Evolutionary conservation across 2,888 invertebrate genomes (phyloP), one percentile per base, ranked within the genome.

Genomic region (Andrena trimmerana): DNA sequence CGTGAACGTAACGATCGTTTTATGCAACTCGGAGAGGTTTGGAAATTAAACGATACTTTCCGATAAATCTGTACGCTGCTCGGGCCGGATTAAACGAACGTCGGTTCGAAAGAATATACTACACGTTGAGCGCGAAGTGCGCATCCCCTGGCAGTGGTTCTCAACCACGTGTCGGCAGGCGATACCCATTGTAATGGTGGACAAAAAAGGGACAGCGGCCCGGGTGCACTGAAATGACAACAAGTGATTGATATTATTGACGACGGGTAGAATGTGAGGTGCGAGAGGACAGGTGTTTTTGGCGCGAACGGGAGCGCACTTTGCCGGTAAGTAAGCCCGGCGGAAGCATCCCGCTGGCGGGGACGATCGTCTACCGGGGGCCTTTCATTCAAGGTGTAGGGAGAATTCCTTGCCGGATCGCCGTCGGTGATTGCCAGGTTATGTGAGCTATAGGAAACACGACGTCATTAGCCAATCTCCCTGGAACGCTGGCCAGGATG

Each of bases 191-290:
- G 24, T 48, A 57, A 74, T 75, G 78, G 67, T 78, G 65, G 71
- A 67, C 59, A 42, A 16, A 52, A 57, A 62, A 54, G 31, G 60
- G 33, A 48, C 24, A 67, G 71, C 63, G 33, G 63, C 63, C 31
- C 52, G 68, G 65, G 48, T 66, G 78, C 85, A 91, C 87, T 89
- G 90, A 89, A 88, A 88, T 90, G 90, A 91, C 90, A 90, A 91
- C 90, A 90, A 91, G 85, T 88, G 88, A 91, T 88, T 92, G 90
- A 90, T 92, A 91, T 90, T 90, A 91, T 89, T 90, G 89, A 88
- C 86, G 89, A 83, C 81, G 66, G 24, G 73, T 88, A 91, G 87
- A 89, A 92, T 92, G 91, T 91, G 82, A 91, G 79, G 76, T 83
- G 77, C 42, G 59, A 84, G 85, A 79, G 77, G 72, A 69, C 42